phyloP scores from a whole-genome alignment of 2,797 vertebrate genomes.

The Anableps anableps region DNA sequence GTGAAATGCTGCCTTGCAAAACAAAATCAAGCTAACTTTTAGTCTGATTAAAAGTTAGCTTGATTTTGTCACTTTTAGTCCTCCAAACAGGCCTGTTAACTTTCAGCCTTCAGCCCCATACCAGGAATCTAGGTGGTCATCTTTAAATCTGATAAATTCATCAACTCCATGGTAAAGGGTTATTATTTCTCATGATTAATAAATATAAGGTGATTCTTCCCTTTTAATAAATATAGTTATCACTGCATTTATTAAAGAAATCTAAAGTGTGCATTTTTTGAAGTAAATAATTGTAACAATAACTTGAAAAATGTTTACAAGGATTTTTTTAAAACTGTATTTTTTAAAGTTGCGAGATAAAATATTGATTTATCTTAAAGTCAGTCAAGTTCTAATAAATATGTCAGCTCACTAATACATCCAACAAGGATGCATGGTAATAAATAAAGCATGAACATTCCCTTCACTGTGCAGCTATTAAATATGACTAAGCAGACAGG shows the following conservation, averaged over 20 bases:
- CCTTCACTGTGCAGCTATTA: slow-evolving; percentile 43
- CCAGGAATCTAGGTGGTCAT: not conserved
- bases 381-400: slow-evolving; percentile 27
- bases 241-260: not conserved
- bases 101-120: not conserved
- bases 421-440: slow-evolving; percentile 44
- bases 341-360: not conserved
- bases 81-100: not conserved
- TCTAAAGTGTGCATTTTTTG: not conserved
- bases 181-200: not conserved
- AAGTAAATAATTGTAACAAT: not conserved
- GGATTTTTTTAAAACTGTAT: not conserved
- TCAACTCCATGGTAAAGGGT: too few relatives aligned
- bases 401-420: slow-evolving; percentile 19
- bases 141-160: not conserved
- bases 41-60: not conserved
- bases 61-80: not conserved
- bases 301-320: not conserved
- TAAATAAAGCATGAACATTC: slow-evolving; percentile 45
- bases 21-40: too few relatives aligned
- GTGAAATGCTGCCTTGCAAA: not conserved
- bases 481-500: slow-evolving; percentile 57
- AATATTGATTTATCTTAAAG: not conserved
- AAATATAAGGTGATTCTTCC: not conserved
- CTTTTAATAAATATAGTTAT: not conserved